Conservation (phyloP, 2,888 invertebrate species). For the Callosobruchus maculatus region DNA sequence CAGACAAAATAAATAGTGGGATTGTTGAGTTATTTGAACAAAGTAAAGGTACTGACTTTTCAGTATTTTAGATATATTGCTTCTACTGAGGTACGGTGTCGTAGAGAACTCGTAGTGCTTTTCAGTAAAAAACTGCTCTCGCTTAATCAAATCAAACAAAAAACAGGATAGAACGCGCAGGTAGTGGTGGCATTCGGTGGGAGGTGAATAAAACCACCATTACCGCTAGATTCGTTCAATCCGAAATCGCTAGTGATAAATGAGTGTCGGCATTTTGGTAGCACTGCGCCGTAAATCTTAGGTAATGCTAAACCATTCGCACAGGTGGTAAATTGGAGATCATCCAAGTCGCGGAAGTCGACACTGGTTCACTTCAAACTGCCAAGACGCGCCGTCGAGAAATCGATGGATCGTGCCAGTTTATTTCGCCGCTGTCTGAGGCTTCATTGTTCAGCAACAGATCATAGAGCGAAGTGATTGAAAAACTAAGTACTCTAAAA, state of each 20-base stretch:
- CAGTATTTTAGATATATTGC: no score
- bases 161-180: neutral
- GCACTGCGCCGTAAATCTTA: neutral
- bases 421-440: neutral
- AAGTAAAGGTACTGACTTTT: no score
- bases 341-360: neutral
- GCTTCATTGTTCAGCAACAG: neutral
- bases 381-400: neutral
- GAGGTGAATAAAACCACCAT: neutral
- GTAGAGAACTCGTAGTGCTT: no score
- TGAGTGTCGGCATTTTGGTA: neutral
- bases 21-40: no score
- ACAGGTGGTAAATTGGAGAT: neutral
- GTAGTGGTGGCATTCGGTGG: neutral
- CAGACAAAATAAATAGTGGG: no score
- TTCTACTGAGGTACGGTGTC: no score
- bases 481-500: neutral
- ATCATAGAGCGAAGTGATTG: neutral
- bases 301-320: neutral
- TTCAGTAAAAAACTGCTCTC: neutral
- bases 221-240: neutral
- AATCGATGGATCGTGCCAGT: neutral
- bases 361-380: neutral
- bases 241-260: neutral
- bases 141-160: neutral